Base-by-base conservation (phyloP, 1,140 invertebrate genomes). In the Leptinotarsa undecemlineata region DNA sequence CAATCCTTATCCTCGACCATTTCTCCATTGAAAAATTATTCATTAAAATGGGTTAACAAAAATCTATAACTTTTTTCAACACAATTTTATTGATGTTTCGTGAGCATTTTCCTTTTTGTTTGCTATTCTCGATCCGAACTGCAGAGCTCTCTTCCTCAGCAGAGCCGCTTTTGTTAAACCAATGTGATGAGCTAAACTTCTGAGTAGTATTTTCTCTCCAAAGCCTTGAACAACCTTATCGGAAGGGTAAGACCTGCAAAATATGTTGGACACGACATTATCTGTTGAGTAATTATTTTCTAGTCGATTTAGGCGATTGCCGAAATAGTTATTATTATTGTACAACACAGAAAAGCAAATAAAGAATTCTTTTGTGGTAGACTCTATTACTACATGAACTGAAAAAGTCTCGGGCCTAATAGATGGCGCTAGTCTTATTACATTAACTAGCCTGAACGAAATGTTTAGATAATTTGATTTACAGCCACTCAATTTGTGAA, bases 51-150 rank as follows among this genome's bases (percentile, higher is more conserved):
- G 2, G 33, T 33, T 57, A 4, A 4, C 4, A 57, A 17, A 57
- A 57, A 57, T 57, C 3, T 17, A 57, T 2, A 57, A 57, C 4
- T 57, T 19, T 57, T 48, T 23, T 68, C 48, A 70, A 57, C 68
- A 51, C 60, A 70, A 70, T 70, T 48, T 70, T n/a, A 20, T 21
- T 48, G 93, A 95, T 66, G 91, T 79, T 83, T 97, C 91, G 78
- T 89, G 89, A 20, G 94, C 97, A 85, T 96, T 97, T 87, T 98
- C 94, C 85, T 95, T 96, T 60, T 90, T 89, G 85, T 98, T 96
- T 4, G 97, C 97, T 80, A 99, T 98, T 82, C 94, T 89, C 1
- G 96, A 97, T n/a, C 98, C 98, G 90, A 99, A 99, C 85, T 99
- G 98, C 68, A 99, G 92, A 17, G 97, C 98, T 86, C 95, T 85